Conservation (phyloP, 2,888 invertebrate species). For the Frankliniella fusca region DNA sequence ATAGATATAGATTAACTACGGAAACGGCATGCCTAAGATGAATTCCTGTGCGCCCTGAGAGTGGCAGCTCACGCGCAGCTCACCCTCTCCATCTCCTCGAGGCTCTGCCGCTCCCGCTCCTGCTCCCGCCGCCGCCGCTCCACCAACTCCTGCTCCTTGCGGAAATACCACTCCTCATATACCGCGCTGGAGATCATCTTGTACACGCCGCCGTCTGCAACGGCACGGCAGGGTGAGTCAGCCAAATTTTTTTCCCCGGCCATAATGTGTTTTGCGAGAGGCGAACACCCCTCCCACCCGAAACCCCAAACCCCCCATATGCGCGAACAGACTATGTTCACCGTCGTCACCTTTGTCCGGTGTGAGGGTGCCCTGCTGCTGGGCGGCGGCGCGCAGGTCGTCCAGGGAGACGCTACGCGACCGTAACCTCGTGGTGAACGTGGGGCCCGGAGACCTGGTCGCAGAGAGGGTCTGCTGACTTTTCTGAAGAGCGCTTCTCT, state of each 20-base stretch:
- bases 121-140: constrained; percentile 33
- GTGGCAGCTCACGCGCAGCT: neutral
- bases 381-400: constrained; percentile 37
- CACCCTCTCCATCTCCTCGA: constrained; percentile 14
- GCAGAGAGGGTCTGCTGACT: no score
- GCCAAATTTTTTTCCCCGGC: no score
- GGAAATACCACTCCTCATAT: constrained; percentile 41
- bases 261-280: no score
- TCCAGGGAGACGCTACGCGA: constrained; percentile 39
- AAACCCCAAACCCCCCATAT: no score
- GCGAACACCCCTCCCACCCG: no score
- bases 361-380: constrained; percentile 30
- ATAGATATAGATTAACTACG: neutral
- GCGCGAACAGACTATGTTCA: neutral
- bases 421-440: constrained; percentile 37
- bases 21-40: neutral
- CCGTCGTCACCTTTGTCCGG: constrained; percentile 5
- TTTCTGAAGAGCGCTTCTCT: no score
- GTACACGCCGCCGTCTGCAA: constrained; percentile 29
- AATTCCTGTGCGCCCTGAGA: neutral
- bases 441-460: constrained; percentile 28
- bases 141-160: constrained; percentile 38
- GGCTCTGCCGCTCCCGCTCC: constrained; percentile 31
- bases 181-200: constrained; percentile 39
- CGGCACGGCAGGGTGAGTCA: no score